Evolutionary conservation across 2,797 vertebrate species (phyloP).

Genomic region (Pseudotriccus pelzelni): DNA sequence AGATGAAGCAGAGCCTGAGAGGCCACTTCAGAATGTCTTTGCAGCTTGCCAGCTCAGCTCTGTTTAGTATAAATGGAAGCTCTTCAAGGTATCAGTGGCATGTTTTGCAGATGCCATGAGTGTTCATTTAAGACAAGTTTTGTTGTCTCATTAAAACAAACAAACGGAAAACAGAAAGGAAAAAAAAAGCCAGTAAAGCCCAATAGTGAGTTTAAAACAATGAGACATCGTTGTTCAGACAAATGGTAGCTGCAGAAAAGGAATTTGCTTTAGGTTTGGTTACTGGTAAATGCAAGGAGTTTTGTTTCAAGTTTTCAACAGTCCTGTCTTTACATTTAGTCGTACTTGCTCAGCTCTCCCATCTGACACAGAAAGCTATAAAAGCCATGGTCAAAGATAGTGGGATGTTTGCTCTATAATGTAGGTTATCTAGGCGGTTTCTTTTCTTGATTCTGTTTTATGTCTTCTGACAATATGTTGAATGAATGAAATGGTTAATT

Average conservation of each 20-base stretch:
- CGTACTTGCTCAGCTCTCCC: not conserved
- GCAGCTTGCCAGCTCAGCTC: slow-evolving; percentile 6
- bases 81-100: not conserved
- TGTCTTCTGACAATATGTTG: not conserved
- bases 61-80: slow-evolving; percentile 31
- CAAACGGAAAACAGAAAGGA: not conserved
- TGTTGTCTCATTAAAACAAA: not conserved
- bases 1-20: slow-evolving; percentile 28
- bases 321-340: not conserved
- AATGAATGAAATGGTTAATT: not conserved
- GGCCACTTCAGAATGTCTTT: slow-evolving; percentile 36
- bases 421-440: not conserved
- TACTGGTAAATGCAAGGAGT: not conserved
- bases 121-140: not conserved
- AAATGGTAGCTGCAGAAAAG: not conserved
- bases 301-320: not conserved
- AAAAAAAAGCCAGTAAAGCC: not conserved
- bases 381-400: not conserved
- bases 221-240: not conserved
- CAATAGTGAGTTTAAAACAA: not conserved
- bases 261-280: not conserved
- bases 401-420: not conserved
- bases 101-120: not conserved
- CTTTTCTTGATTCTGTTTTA: not conserved
- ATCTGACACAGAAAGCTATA: not conserved